Conservation (phyloP, 2,113 vertebrate genomes). For the Odobenus rosmarus region DNA sequence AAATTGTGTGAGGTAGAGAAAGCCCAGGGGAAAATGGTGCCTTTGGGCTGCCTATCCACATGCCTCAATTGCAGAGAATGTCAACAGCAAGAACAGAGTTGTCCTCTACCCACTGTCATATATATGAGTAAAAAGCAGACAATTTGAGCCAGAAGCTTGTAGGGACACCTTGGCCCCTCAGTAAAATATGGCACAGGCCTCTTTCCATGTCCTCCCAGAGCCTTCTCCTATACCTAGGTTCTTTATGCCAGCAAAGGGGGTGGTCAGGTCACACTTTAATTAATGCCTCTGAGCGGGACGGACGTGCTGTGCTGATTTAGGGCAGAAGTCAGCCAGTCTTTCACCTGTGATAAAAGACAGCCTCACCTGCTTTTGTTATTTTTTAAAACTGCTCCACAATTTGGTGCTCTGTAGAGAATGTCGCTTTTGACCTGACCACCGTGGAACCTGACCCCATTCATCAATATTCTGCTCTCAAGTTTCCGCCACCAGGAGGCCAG, state of each 20-base stretch:
- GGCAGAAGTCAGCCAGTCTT: not conserved
- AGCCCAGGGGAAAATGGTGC: not conserved
- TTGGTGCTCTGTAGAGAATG: not conserved
- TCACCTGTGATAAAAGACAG: not conserved
- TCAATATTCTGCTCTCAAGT: not conserved
- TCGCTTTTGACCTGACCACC: not conserved
- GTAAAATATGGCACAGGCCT: not conserved
- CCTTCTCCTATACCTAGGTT: not conserved
- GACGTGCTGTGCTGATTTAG: not conserved
- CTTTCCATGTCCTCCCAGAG: not conserved
- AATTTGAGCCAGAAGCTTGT: not conserved
- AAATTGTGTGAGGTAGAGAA: not conserved
- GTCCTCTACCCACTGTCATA: not conserved
- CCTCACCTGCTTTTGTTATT: not conserved
- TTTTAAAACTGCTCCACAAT: not conserved
- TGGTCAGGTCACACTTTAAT: not conserved
- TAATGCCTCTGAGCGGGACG: not conserved
- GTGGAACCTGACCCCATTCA: not conserved
- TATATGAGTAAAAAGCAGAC: not conserved
- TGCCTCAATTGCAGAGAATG: not conserved
- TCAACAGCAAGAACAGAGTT: not conserved
- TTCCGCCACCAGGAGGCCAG: not conserved
- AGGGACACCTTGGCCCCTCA: not conserved
- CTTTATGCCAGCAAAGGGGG: too few species aligned
- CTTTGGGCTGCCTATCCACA: not conserved